Evolutionary conservation across 2,113 vertebrate species (phyloP), one percentile per base, ranked within the genome.

Genomic region (Cebus imitator): DNA sequence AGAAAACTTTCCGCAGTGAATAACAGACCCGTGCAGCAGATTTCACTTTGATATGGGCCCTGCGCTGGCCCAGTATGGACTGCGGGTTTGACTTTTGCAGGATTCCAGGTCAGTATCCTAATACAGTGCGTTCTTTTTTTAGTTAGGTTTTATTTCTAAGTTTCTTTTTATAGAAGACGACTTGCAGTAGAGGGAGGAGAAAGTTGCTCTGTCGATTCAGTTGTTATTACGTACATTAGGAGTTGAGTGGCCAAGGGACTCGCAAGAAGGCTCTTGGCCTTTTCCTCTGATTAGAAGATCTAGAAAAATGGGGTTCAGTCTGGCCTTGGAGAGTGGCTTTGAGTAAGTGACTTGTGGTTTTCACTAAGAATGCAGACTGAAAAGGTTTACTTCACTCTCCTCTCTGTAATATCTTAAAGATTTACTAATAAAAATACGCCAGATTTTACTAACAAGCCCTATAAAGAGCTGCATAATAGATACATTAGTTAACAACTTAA

Each of bases 81-180:
- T 94, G 96, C 25, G 32, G 0, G 32, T 75, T 95, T 95, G 97
- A 89, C 64, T 96, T 79, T 61, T 96, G 87, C 96, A 97, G 94
- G 87, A 96, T 94, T 98, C 93, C 97, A 98, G 93, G 89, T 98
- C 98, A 92, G 95, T 89, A 20, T 93, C 96, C 94, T 96, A 97
- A 97, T 93, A 21, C 78, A 95, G 95, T 21, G 43, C 13, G 90
- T 97, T 91, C 96, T 97, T 97, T 97, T 98, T 98, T 96, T 97
- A 97, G 95, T 96, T 79, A 95, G 91, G 96, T 86, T 97, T 98
- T 95, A 85, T 91, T 94, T 96, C 98, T 95, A 27, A 50, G 97
- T 94, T 97, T 95, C 98, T 98, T 97, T 98, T 98, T 97, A 94
- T 96, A 97, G 96, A 96, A 85, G 70, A 87, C 37, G 40, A 73